Evolutionary conservation across 2,113 vertebrate genomes (phyloP).

Genomic region (Chrysochloris asiatica): DNA sequence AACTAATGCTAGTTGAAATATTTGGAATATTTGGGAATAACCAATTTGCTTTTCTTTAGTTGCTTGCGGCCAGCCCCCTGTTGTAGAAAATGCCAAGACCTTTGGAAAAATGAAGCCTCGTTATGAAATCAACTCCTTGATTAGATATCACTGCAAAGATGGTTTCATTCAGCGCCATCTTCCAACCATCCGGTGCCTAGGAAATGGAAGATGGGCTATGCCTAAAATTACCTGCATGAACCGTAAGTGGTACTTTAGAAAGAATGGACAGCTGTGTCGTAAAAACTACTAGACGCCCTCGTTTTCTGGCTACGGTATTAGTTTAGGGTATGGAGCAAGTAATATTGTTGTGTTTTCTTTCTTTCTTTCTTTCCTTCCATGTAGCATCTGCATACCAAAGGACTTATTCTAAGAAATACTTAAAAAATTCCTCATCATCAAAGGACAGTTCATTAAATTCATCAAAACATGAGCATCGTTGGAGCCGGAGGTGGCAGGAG

Average conservation of each 20-base stretch:
- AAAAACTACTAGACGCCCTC: constrained; percentile 64
- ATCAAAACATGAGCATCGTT: constrained; percentile 87
- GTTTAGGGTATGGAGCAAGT: constrained; percentile 78
- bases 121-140: constrained; percentile 97
- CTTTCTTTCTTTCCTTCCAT: constrained; percentile 72
- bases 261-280: constrained; percentile 70
- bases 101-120: constrained; percentile 92
- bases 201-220: constrained; percentile 94
- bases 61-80: constrained; percentile 94
- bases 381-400: constrained; percentile 95
- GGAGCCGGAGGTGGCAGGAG: constrained; percentile 88
- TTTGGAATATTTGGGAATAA: constrained; percentile 52
- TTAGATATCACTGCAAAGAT: constrained; percentile 95
- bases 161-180: constrained; percentile 97
- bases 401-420: constrained; percentile 90
- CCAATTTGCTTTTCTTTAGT: constrained; percentile 85
- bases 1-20: background rate
- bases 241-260: constrained; percentile 90
- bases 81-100: constrained; percentile 95
- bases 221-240: constrained; percentile 96
- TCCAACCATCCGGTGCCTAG: constrained; percentile 94
- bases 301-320: constrained; percentile 62
- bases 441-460: constrained; percentile 87
- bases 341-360: constrained; percentile 80
- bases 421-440: constrained; percentile 90